A percentile compares a stretch with the other conserved stretches of the same genome.
These are phyloP conservation scores for Rhinolophus ferrumequinum DNA, from an alignment of 2,113 vertebrate species.

Conservation along the genomic window DNA sequence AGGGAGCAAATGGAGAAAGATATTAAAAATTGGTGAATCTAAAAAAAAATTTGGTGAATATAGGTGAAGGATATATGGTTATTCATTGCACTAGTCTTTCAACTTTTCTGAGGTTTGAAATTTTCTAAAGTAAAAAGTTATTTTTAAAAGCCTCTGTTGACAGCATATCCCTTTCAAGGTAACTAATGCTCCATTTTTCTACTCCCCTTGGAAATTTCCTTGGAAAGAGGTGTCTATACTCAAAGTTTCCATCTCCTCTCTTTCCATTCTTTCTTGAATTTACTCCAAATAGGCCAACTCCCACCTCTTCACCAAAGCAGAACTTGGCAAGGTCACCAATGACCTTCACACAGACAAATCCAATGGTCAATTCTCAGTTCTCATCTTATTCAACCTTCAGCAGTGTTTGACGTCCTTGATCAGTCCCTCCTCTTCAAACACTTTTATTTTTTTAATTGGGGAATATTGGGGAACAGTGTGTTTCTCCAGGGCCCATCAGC, in stretches of 20 bases:
- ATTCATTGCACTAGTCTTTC: background rate
- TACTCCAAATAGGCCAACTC: background rate
- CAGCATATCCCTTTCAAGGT: background rate
- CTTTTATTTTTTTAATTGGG: no score
- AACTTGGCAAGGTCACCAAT: background rate
- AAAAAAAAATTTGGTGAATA: background rate
- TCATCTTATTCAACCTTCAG: background rate
- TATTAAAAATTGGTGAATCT: background rate
- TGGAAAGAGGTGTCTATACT: background rate
- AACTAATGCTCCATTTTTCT: background rate
- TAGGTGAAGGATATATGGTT: background rate
- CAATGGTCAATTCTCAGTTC: background rate
- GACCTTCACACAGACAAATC: background rate
- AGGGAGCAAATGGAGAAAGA: background rate
- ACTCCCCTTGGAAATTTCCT: background rate
- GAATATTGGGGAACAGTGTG: no score
- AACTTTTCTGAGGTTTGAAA: slow-evolving; percentile 7
- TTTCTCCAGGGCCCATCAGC: no score
- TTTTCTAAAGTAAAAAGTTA: background rate
- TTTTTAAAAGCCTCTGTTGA: background rate
- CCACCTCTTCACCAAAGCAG: background rate
- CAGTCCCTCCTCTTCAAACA: background rate
- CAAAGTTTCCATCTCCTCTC: background rate
- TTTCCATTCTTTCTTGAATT: background rate
- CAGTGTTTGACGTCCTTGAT: background rate